These are phyloP conservation scores for Pristis pectinata DNA, from an alignment of 2,797 vertebrate genomes.

Conservation along the genomic window DNA sequence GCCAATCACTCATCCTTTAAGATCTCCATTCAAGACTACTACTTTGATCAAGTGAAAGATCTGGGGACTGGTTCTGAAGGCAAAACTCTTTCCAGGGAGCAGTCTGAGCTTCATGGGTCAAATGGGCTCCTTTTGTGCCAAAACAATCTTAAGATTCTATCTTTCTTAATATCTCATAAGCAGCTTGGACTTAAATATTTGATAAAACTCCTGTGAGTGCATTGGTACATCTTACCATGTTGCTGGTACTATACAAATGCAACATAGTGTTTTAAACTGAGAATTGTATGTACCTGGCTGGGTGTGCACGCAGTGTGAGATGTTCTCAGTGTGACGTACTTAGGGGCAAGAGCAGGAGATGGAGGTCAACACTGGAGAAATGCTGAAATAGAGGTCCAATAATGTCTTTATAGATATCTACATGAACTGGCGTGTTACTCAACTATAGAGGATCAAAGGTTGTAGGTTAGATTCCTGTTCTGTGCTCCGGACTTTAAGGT, in stretches of 20 bases:
- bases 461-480: not conserved
- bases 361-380: not conserved
- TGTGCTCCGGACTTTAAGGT: not conserved
- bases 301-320: not conserved
- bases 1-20: not conserved
- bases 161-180: not conserved
- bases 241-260: not conserved
- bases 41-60: not conserved
- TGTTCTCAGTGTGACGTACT: not conserved
- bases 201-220: not conserved
- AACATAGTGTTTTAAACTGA: not conserved
- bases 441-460: not conserved
- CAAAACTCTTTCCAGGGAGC: too few species aligned
- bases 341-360: not conserved
- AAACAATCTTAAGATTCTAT: too few species aligned
- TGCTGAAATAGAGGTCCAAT: not conserved
- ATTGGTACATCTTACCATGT: not conserved
- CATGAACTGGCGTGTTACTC: not conserved
- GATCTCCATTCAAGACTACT: not conserved
- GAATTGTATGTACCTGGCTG: not conserved
- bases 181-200: not conserved
- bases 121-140: too few species aligned
- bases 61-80: too few species aligned
- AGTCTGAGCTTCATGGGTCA: too few species aligned
- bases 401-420: not conserved